A percentile compares a stretch with the other conserved stretches of the same genome.
Evolutionary conservation across 2,888 invertebrate species (phyloP).

Genomic region (Adineta ricciae): DNA sequence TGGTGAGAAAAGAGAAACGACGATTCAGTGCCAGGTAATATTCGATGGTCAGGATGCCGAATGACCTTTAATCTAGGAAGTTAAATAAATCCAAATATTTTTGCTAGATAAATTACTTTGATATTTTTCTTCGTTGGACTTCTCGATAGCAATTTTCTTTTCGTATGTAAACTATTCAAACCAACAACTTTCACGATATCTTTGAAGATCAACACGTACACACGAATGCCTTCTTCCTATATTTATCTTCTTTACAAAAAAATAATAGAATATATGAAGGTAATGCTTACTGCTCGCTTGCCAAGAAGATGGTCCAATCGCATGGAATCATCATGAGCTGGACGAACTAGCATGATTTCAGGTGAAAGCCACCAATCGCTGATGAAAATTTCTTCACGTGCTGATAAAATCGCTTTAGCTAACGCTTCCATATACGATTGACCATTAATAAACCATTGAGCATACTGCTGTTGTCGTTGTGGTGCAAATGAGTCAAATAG

Average conservation of each 20-base stretch:
- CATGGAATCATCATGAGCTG: slow-evolving; percentile 59
- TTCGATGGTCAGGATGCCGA: slow-evolving; percentile 83
- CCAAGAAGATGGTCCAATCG: slow-evolving; percentile 29
- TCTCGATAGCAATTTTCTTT: not conserved
- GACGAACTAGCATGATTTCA: slow-evolving; percentile 82
- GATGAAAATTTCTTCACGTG: slow-evolving; percentile 89
- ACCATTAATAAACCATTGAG: slow-evolving; percentile 62
- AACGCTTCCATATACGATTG: slow-evolving; percentile 73
- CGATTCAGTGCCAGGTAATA: not conserved
- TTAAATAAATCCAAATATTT: too few relatives aligned
- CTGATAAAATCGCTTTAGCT: slow-evolving; percentile 77
- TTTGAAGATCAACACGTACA: slow-evolving; percentile 87
- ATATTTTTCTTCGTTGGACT: slow-evolving; percentile 22
- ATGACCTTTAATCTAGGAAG: slow-evolving; percentile 59
- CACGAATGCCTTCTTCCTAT: slow-evolving; percentile 64
- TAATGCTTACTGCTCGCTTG: slow-evolving; percentile 21
- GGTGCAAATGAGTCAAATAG: slow-evolving; percentile 27
- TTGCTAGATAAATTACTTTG: slow-evolving; percentile 49
- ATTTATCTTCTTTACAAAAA: too few relatives aligned
- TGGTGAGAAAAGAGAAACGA: slow-evolving; percentile 59
- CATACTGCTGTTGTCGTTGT: not conserved
- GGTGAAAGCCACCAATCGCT: slow-evolving; percentile 97
- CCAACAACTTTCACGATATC: slow-evolving; percentile 91
- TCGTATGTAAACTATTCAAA: slow-evolving; percentile 75
- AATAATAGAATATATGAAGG: too few relatives aligned